Evolutionary conservation across 2,113 vertebrate species (phyloP).

Genomic region (Pitta sordida): DNA sequence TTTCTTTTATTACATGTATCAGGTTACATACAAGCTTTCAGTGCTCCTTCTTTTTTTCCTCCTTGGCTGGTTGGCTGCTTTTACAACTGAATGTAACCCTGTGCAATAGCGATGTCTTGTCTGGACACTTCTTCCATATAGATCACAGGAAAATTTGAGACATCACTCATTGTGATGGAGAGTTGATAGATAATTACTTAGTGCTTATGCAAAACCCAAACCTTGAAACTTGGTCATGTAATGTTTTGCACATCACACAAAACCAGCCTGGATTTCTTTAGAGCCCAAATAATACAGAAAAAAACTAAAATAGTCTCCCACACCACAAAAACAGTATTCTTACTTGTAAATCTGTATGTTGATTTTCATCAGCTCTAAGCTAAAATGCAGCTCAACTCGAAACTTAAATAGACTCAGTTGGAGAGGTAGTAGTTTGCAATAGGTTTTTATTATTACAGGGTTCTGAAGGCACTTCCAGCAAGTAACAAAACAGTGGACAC

Average conservation of each 20-base stretch:
- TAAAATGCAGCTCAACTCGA: not conserved
- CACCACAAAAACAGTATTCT: not conserved
- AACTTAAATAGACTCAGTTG: slow-evolving; percentile 4
- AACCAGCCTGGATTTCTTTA: not conserved
- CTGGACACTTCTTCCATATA: not conserved
- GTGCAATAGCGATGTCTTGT: not conserved
- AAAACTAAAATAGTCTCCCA: not conserved
- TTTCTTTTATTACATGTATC: not conserved
- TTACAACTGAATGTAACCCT: not conserved
- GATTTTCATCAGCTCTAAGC: not conserved
- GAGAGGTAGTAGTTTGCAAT: not conserved
- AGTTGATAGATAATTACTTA: not conserved
- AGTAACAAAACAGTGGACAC: not conserved
- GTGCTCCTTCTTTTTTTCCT: not conserved
- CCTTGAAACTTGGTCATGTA: not conserved
- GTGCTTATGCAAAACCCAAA: not conserved
- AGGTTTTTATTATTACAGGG: slow-evolving; percentile 36
- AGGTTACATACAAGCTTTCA: not conserved
- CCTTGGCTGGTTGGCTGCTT: not conserved
- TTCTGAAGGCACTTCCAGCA: slow-evolving; percentile 30
- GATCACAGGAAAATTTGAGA: not conserved
- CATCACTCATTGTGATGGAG: not conserved
- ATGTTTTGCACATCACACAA: not conserved
- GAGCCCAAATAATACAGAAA: not conserved
- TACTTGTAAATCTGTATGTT: not conserved